Evolutionary conservation across 2,888 invertebrate species (phyloP), one percentile per base, ranked within the genome.

Genomic region (Herminia tarsipennalis): DNA sequence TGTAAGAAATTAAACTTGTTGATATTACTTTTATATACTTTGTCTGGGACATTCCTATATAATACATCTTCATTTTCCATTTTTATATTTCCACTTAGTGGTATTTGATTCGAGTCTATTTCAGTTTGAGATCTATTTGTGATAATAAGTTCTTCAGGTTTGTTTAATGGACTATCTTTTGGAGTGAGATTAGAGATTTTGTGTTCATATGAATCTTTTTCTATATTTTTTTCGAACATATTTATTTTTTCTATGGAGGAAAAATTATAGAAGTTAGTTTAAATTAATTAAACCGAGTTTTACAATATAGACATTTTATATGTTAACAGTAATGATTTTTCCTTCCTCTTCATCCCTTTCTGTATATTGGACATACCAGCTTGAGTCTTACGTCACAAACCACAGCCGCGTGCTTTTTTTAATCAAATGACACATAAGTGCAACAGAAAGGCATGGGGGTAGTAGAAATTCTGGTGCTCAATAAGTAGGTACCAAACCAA

Each of bases 161-260:
- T 83, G 78, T 52, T 73, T 70, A 69, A 71, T 74, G 63, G 66
- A 66, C 66, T 78, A 57, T 79, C 83, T 78, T 84, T 83, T 79
- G 86, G 70, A 57, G 81, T 78, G 63, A 87, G 66, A 70, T 74
- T 86, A 51, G 73, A 70, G 70, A 87, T 64, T 82, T 85, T 88
- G 61, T 73, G 70, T 62, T 81, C 81, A 60, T 66, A 66, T 59
- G 66, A 62, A 51, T 84, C 83, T 81, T 78, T 83, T 63, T 86
- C 85, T 66, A 76, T 67, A 68, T 83, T 81, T 56, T 83, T 89
- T 67, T 91, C 91, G 73, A 91, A 91, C 82, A 90, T 83, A 65
- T 69, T 91, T 87, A 91, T 91, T 91, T 88, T 90, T 53, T 91
- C 91, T 91, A 83, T 14, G 14, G 38, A 35, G 2, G 29, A 24